Percentiles rank a stretch among this genome's conserved stretches.
Conservation (phyloP, 2,888 invertebrate genomes). For the Spilosoma lubricipeda region DNA sequence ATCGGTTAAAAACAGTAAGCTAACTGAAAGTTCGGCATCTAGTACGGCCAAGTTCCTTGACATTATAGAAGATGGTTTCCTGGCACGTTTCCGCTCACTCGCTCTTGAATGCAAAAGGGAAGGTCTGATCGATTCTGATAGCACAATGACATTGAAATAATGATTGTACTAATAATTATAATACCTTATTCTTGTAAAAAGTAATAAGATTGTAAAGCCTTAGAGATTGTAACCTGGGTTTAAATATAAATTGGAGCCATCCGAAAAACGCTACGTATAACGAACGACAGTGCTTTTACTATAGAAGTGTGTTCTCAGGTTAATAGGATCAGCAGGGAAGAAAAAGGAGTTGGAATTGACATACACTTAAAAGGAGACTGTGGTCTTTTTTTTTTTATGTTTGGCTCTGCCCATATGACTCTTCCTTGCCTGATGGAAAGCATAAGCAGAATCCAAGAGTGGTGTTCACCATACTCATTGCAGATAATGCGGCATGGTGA, state of each 20-base stretch:
- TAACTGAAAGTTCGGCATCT: not conserved
- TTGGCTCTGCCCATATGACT: no score
- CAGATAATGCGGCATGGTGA: no score
- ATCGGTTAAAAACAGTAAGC: not conserved
- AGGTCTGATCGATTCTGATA: constrained; percentile 21
- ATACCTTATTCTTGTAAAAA: not conserved
- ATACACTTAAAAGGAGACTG: no score
- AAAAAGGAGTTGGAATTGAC: not conserved
- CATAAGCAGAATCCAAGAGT: no score
- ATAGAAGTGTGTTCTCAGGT: not conserved
- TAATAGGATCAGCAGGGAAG: not conserved
- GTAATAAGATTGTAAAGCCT: no score
- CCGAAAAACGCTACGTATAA: not conserved
- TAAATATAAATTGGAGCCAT: not conserved
- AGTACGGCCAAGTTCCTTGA: constrained; percentile 45
- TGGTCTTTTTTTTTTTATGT: no score
- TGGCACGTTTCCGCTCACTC: constrained; percentile 48
- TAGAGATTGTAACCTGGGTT: no score
- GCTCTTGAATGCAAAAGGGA: constrained; percentile 51
- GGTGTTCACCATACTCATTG: no score
- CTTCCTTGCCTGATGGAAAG: no score
- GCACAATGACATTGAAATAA: constrained; percentile 34
- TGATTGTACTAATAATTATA: not conserved
- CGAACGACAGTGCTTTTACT: not conserved
- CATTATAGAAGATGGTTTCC: constrained; percentile 58